Base-by-base conservation (phyloP, 2,113 vertebrate genomes). In the Notothenia coriiceps region DNA sequence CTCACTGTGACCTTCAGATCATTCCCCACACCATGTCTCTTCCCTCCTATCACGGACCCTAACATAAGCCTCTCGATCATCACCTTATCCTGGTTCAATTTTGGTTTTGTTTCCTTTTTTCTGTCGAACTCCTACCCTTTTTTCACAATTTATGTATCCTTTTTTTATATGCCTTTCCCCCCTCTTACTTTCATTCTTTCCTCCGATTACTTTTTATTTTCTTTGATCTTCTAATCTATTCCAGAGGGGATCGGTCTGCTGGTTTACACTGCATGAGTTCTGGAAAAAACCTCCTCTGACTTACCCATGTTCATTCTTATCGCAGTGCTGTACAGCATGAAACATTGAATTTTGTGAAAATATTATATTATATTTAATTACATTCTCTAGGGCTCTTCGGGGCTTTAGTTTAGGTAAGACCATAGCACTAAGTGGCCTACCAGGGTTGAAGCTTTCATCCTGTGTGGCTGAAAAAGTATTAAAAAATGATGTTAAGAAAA, bases 221-320 rank as follows among this genome's bases (percentile, higher is more conserved):
- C 71, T 86, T 82, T 79, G 80, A 76, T 72, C 70, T 66, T 74
- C 56, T 79, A 77, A 89, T 84, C 81, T 80, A 76, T 80, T 83
- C 77, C 72, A 77, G 63, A 73, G 77, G 68, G 54, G 72, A 74
- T 67, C 20, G 64, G 22, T 68, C 72, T 12, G 25, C 46, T 80
- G 40, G 52, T 70, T 70, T 74, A 57, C 50, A 64, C 51, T 65
- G 60, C 8, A 47, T 33, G 64, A 71, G 20, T 55, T 64, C 70
- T 75, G 50, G 72, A 78, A 69, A 83, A 40, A 18, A 57, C 17
- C 64, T 35, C 51, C 18, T 70, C 59, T n/a, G n/a, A 35, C 46
- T 74, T 40, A 56, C 25, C 22, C 3, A 44, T 57, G 40, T 81
- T 14, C 1, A n/a, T n/a, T n/a, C n/a, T n/a, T n/a, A 56, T n/a